These are phyloP conservation scores for Scaptodrosophila lebanonensis DNA, from an alignment of 1,140 invertebrate genomes.

Conservation along the genomic window DNA sequence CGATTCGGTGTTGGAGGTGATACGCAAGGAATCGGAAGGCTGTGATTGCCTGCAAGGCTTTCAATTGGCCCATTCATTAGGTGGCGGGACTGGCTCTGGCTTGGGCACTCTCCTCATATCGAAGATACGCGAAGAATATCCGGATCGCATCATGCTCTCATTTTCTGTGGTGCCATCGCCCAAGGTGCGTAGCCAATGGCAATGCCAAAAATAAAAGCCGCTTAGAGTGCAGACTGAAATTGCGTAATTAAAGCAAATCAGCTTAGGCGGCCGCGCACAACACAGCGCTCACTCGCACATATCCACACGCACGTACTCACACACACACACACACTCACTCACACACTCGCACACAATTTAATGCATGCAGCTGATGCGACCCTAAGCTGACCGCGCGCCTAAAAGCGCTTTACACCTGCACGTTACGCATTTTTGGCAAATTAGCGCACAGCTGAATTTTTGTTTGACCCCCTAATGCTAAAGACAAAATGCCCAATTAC, in stretches of 20 bases:
- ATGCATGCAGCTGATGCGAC: constrained; percentile 19
- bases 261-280: constrained; percentile 40
- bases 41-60: constrained; percentile 96
- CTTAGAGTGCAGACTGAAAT: too few relatives aligned
- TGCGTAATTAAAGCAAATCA: constrained; percentile 35
- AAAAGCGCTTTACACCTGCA: constrained; percentile 61
- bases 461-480: too few relatives aligned
- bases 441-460: constrained; percentile 29
- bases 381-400: constrained; percentile 44
- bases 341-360: too few relatives aligned
- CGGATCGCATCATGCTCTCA: constrained; percentile 95
- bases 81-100: constrained; percentile 93
- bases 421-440: constrained; percentile 59
- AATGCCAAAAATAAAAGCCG: constrained; percentile 41
- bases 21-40: constrained; percentile 92
- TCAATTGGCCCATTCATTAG: constrained; percentile 89
- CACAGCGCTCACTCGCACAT: not conserved
- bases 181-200: constrained; percentile 80
- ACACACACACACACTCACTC: too few relatives aligned
- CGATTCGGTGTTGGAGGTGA: constrained; percentile 90
- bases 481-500: too few relatives aligned
- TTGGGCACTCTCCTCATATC: constrained; percentile 91
- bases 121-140: constrained; percentile 92
- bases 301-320: too few relatives aligned
- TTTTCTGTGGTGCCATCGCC: constrained; percentile 95